Evolutionary conservation across 2,888 invertebrate species (phyloP), one percentile per base, ranked within the genome.

Genomic region (Leptinotarsa peninsularis): DNA sequence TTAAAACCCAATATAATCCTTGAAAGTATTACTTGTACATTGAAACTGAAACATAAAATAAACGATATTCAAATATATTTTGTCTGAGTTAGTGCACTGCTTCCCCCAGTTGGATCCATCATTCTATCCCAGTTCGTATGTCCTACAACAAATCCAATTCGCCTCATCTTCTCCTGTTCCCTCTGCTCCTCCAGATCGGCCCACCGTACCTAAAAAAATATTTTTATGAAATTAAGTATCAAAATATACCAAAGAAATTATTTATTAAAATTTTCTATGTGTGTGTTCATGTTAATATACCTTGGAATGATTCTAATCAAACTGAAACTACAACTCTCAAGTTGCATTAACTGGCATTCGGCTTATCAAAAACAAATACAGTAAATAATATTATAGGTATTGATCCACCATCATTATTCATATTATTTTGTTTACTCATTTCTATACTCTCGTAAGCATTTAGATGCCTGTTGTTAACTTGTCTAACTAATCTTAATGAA

Each of bases 111-210:
- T 3, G 96, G 96, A 89, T 98, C 98, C 89, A 96, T 96, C 94
- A 98, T 97, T 81, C 97, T 92, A 79, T 94, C 93, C 98, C 98
- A 98, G 88, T 98, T 96, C 0, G 98, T 98, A 86, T 97, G 97
- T 1, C 98, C 98, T 76, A 98, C 97, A 71, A 98, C 97, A 90
- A 98, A 98, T 27, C 98, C 98, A 79, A 98, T 94, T 43, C 96
- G 97, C 71, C 97, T 93, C 93, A 97, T 95, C 90, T 97, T 95
- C 87, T 95, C 95, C 89, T 97, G 97, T 84, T 95, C 90, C 84
- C 95, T 94, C 86, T 94, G 92, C 89, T 98, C 98, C 90, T 98
- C 98, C 86, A 98, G 91, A 89, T 98, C 98, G 69, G 98, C 98
- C 98, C 98, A 98, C 84, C 98, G 94, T 83, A 98, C 98, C 98